Evolutionary conservation across 92 coral and sea anemone genomes (phyloP).

Genomic region (Epizoanthus illoricatus): DNA sequence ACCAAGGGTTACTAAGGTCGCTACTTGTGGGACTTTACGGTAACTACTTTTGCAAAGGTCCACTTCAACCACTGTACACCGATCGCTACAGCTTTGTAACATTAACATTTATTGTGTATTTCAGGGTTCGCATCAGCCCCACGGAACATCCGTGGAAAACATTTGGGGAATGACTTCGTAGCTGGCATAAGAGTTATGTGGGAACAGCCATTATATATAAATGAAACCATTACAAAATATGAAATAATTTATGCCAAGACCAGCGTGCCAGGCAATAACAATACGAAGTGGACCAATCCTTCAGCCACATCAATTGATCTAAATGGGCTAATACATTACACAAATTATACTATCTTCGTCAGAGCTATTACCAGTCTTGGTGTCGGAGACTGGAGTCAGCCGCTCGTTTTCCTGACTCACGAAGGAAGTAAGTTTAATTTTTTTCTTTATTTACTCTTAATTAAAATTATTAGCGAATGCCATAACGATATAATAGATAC

Average conservation of each 20-base stretch:
- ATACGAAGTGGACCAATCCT: neutral
- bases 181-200: conserved; percentile 4
- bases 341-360: conserved; percentile 3
- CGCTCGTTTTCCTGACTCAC: neutral
- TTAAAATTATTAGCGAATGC: no score
- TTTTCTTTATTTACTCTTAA: no score
- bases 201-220: neutral
- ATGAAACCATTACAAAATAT: neutral
- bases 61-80: no score
- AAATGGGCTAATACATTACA: neutral
- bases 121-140: conserved; percentile 7
- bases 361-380: neutral
- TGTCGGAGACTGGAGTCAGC: neutral
- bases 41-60: no score
- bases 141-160: neutral
- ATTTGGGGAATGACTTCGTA: neutral
- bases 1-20: no score
- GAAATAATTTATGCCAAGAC: neutral
- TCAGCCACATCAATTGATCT: neutral
- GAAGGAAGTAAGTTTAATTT: conserved; percentile 4
- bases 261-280: neutral
- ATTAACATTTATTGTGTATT: neutral
- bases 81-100: no score
- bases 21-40: no score
- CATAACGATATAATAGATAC: no score